Conservation (phyloP, 1,140 invertebrate genomes). For the Babylonia areolata region DNA sequence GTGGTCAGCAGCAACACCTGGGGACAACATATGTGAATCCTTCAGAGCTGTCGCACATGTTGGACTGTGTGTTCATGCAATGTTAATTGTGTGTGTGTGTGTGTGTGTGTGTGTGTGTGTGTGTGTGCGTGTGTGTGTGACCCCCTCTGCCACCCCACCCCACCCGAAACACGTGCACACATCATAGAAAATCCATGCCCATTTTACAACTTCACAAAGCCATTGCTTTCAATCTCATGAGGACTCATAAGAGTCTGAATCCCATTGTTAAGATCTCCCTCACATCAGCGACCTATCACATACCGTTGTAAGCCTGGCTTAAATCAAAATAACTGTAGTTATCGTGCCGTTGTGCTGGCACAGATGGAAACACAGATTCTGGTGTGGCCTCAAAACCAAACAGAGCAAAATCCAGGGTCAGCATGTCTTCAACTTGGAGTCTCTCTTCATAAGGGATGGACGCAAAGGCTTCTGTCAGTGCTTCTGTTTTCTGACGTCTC, state of each 20-base stretch:
- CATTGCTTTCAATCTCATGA: too few relatives aligned
- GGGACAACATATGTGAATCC: neutral
- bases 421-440: neutral
- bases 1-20: neutral
- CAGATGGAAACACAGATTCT: conserved; percentile 8
- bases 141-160: too few relatives aligned
- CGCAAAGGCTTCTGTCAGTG: conserved; percentile 13
- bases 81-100: too few relatives aligned
- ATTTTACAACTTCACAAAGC: too few relatives aligned
- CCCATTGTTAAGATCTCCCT: too few relatives aligned
- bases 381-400: conserved; percentile 14
- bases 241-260: too few relatives aligned
- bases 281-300: too few relatives aligned
- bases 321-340: conserved; percentile 11
- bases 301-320: too few relatives aligned
- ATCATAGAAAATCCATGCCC: too few relatives aligned
- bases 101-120: neutral
- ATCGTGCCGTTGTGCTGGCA: neutral
- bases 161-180: neutral
- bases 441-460: neutral
- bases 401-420: conserved; percentile 15
- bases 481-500: conserved; percentile 9
- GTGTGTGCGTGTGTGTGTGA: neutral
- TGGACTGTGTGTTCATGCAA: too few relatives aligned
- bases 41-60: too few relatives aligned